phyloP scores from a whole-genome alignment of 1,140 invertebrate genomes.

The Chelonus insularis region DNA sequence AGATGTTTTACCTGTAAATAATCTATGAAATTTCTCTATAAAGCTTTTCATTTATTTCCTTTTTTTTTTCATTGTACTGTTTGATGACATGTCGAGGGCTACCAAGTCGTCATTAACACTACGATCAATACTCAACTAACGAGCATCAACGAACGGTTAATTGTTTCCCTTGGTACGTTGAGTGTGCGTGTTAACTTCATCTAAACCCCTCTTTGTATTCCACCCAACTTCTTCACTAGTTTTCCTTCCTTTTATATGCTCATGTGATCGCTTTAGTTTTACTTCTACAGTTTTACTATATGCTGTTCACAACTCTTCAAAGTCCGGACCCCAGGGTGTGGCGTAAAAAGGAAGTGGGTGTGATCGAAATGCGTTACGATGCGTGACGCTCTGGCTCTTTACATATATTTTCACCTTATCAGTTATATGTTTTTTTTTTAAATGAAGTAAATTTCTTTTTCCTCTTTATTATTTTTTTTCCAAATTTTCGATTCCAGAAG shows the following conservation, averaged over 20 bases:
- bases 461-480: neutral
- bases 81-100: too few species aligned
- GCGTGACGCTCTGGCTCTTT: slow-evolving; percentile 51
- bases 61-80: too few species aligned
- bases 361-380: slow-evolving; percentile 56
- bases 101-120: too few species aligned
- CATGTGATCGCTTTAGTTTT: neutral
- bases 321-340: slow-evolving; percentile 46
- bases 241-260: neutral
- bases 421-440: neutral
- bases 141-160: slow-evolving; percentile 15
- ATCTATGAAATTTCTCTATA: too few species aligned
- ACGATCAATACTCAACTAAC: slow-evolving; percentile 25
- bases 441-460: neutral
- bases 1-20: too few species aligned
- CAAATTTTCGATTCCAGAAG: neutral
- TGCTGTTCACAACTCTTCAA: neutral
- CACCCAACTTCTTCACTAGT: slow-evolving; percentile 2
- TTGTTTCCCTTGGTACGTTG: slow-evolving; percentile 23
- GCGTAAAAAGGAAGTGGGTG: slow-evolving; percentile 61
- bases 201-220: slow-evolving; percentile 4
- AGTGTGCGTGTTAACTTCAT: slow-evolving; percentile 28
- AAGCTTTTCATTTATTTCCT: too few species aligned
- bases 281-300: neutral
- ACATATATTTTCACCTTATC: neutral